A percentile compares a stretch with the other conserved stretches of the same genome.
These are phyloP conservation scores for Lepidocolaptes lacrymiger DNA, from an alignment of 2,797 vertebrate species.

Conservation along the genomic window DNA sequence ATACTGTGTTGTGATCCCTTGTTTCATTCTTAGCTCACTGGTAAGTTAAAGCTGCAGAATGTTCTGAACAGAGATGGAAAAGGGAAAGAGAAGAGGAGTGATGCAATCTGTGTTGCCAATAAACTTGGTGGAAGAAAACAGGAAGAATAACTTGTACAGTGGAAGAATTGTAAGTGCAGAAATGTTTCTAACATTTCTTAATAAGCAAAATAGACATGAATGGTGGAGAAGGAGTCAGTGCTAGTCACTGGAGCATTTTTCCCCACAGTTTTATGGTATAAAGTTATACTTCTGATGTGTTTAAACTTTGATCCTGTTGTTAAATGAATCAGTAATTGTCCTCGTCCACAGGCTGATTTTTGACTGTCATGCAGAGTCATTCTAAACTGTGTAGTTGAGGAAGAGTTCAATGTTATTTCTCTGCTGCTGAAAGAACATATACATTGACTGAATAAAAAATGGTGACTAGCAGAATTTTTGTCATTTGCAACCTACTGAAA, in stretches of 20 bases:
- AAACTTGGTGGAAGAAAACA: not conserved
- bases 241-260: not conserved
- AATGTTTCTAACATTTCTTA: not conserved
- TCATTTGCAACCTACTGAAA: not conserved
- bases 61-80: not conserved
- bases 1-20: fast-evolving
- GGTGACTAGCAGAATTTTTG: not conserved
- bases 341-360: not conserved
- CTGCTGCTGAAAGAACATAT: not conserved
- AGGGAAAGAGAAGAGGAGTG: not conserved
- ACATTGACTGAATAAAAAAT: not conserved
- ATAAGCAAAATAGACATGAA: not conserved
- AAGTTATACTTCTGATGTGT: not conserved
- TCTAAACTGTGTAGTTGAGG: not conserved
- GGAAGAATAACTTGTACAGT: fast-evolving
- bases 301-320: not conserved
- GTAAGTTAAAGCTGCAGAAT: not conserved
- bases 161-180: not conserved
- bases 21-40: not conserved
- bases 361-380: not conserved
- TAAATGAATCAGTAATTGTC: not conserved
- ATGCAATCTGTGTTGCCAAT: not conserved
- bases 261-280: not conserved
- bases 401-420: not conserved
- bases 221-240: not conserved